These are phyloP conservation scores for Macroteleia sp. DNA, from an alignment of 2,888 invertebrate species.

Conservation along the genomic window DNA sequence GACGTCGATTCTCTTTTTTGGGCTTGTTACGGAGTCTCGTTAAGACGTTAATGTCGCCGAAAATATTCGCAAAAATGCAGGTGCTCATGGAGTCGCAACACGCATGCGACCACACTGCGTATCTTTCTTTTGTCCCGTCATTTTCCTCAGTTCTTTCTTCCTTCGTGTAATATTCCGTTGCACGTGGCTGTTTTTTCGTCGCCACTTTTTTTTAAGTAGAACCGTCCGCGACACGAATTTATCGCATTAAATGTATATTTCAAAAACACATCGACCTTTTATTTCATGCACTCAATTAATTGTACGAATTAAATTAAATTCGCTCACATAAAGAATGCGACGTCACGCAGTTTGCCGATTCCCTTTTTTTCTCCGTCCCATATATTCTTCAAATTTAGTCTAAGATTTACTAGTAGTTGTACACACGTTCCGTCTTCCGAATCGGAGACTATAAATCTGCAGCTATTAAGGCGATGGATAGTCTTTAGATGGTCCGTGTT, in stretches of 20 bases:
- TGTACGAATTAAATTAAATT: no score
- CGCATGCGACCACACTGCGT: conserved; percentile 66
- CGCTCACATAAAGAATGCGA: no score
- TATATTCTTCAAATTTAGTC: conserved; percentile 50
- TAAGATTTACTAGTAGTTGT: conserved; percentile 60
- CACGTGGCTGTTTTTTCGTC: conserved; percentile 30
- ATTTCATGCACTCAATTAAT: not conserved
- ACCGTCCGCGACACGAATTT: not conserved
- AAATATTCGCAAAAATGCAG: conserved; percentile 83
- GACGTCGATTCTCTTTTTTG: conserved; percentile 72
- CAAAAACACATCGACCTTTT: not conserved
- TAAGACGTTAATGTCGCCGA: conserved; percentile 81
- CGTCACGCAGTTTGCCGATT: not conserved
- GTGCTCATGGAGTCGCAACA: conserved; percentile 70
- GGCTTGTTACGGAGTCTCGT: conserved; percentile 80
- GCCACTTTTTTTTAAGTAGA: conserved; percentile 8
- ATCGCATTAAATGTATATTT: not conserved
- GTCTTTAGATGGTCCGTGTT: conserved; percentile 81
- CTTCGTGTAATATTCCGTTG: conserved; percentile 38
- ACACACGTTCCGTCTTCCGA: conserved; percentile 63
- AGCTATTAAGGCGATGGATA: conserved; percentile 82
- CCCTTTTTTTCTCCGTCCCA: conserved; percentile 8
- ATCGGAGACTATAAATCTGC: conserved; percentile 79
- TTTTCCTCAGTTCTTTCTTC: conserved; percentile 23
- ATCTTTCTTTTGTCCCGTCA: conserved; percentile 45